Evolutionary conservation across 2,113 vertebrate genomes (phyloP).

Genomic region (Catharus minimus): DNA sequence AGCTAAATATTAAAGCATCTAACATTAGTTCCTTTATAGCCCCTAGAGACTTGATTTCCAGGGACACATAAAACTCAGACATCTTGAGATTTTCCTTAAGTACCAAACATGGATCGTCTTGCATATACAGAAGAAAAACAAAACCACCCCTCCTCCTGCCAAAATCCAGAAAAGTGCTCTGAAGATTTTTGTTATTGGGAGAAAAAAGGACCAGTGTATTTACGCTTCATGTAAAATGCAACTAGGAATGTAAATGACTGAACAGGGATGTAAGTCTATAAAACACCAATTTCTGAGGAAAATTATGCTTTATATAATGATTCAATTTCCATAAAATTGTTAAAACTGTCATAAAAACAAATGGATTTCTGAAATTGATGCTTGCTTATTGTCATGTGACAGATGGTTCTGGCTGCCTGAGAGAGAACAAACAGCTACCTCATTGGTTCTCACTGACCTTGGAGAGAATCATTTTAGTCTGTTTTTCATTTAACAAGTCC

Average conservation of each 20-base stretch:
- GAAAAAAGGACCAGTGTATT: background rate
- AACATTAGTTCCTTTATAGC: background rate
- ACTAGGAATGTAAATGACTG: conserved; percentile 6
- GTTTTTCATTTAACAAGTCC: background rate
- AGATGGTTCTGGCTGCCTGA: conserved; percentile 2
- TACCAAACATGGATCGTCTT: background rate
- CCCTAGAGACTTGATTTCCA: background rate
- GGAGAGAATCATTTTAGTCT: background rate
- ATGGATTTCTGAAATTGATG: background rate
- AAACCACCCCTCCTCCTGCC: background rate
- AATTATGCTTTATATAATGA: conserved; percentile 33
- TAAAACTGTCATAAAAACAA: conserved; percentile 20
- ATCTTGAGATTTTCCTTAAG: background rate
- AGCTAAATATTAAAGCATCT: background rate
- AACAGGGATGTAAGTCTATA: conserved; percentile 28
- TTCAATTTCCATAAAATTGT: conserved; percentile 34
- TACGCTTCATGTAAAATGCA: background rate
- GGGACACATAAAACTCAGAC: background rate
- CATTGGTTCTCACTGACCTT: background rate
- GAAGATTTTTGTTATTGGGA: background rate
- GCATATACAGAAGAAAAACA: background rate
- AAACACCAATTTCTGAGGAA: conserved; percentile 10
- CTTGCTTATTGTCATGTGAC: conserved; percentile 15
- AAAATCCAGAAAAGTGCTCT: background rate
- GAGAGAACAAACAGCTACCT: background rate